Evolutionary conservation across 1,140 invertebrate species (phyloP).

Genomic region (Proales similis): DNA sequence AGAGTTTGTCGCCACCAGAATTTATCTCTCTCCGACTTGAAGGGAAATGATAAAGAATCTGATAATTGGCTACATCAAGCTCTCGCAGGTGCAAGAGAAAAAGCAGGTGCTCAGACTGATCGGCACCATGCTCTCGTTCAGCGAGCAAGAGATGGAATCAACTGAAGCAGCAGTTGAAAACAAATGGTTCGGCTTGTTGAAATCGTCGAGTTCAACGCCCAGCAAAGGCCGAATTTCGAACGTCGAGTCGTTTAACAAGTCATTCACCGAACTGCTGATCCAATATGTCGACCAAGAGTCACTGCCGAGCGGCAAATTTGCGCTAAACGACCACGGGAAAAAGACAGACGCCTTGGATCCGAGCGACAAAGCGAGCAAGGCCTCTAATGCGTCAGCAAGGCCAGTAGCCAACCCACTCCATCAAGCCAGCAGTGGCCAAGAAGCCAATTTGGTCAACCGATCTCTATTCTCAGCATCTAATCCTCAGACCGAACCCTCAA

Average conservation of each 20-base stretch:
- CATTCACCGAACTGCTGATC: constrained; percentile 37
- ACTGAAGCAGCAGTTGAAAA: constrained; percentile 1
- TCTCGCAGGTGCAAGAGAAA: constrained; percentile 29
- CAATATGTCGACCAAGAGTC: constrained; percentile 38
- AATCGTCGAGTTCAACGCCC: constrained; percentile 3
- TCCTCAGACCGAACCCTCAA: neutral
- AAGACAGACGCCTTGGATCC: constrained; percentile 26
- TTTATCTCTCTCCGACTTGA: no score
- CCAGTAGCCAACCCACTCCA: no score
- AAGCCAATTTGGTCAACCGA: no score
- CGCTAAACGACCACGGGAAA: constrained; percentile 29
- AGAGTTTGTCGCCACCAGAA: no score
- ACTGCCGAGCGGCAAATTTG: constrained; percentile 20
- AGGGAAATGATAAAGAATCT: constrained; percentile 36
- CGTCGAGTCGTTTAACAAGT: neutral
- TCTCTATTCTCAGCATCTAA: no score
- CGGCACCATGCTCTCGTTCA: constrained; percentile 19
- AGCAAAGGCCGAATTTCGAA: neutral
- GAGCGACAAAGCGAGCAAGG: constrained; percentile 5
- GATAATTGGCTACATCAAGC: constrained; percentile 36
- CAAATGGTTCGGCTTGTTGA: constrained; percentile 12
- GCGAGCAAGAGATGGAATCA: constrained; percentile 4
- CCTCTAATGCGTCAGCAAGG: constrained; percentile 31
- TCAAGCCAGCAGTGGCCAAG: no score
- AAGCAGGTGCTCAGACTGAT: constrained; percentile 34